Evolutionary conservation across 2,797 vertebrate genomes (phyloP).

Genomic region (Anabacerthia variegaticeps): DNA sequence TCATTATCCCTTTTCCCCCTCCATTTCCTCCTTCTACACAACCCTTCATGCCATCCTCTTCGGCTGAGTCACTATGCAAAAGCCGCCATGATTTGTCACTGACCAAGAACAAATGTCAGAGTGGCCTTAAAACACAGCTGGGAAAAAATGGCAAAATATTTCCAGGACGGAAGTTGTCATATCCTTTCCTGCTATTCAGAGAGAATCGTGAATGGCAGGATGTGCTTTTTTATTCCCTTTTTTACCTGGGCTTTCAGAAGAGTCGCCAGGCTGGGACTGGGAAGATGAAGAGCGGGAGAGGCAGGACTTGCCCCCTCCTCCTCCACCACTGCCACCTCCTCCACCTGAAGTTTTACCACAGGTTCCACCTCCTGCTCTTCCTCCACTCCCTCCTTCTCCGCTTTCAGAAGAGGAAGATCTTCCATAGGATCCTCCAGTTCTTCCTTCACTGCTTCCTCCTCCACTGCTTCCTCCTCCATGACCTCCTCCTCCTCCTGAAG

Average conservation of each 20-base stretch:
- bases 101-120: neutral
- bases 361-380: neutral
- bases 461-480: slow-evolving; percentile 15
- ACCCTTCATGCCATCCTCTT: neutral
- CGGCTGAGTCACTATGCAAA: neutral
- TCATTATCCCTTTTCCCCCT: neutral
- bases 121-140: neutral
- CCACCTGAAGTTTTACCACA: slow-evolving; percentile 21
- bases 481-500: slow-evolving; percentile 28
- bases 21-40: neutral
- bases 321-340: slow-evolving; percentile 10
- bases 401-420: slow-evolving; percentile 1
- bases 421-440: neutral
- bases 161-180: neutral
- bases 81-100: neutral
- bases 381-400: neutral
- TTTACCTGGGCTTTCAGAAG: slow-evolving; percentile 40
- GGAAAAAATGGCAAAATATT: neutral
- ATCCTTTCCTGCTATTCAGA: neutral
- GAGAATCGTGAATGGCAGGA: neutral
- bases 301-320: slow-evolving; percentile 28
- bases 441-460: slow-evolving; percentile 12
- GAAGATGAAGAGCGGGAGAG: slow-evolving; percentile 35
- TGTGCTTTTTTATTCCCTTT: neutral
- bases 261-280: neutral